Base-by-base conservation (phyloP, 37 sponge, comb jelly and placozoan species). In the Amphimedon queenslandica region DNA sequence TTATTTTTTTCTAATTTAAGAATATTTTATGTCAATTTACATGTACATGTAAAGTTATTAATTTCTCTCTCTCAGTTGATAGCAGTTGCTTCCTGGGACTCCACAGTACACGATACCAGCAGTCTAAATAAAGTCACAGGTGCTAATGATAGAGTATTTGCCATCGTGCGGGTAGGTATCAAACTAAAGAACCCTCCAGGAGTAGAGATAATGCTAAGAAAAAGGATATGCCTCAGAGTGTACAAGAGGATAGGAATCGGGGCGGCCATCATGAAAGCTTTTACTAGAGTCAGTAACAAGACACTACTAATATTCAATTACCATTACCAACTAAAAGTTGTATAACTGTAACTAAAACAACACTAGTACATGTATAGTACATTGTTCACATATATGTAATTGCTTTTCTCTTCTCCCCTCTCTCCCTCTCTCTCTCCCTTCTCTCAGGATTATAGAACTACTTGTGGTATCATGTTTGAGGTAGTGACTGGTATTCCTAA, bases 1-100 rank as follows among this genome's bases (percentile, higher is more conserved):
- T n/a, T n/a, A n/a, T n/a, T n/a, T n/a, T n/a, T n/a, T n/a, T n/a
- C n/a, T n/a, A n/a, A n/a, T n/a, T n/a, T n/a, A n/a, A n/a, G n/a
- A n/a, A n/a, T n/a, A n/a, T n/a, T n/a, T n/a, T n/a, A n/a, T n/a
- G n/a, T n/a, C n/a, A n/a, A n/a, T n/a, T n/a, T n/a, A n/a, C n/a
- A n/a, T n/a, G n/a, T n/a, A n/a, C n/a, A n/a, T n/a, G n/a, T n/a
- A n/a, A n/a, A n/a, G n/a, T n/a, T n/a, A n/a, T n/a, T n/a, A n/a
- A n/a, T n/a, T n/a, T n/a, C n/a, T n/a, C n/a, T n/a, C n/a, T n/a
- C n/a, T n/a, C 53, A 47, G 53, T 13, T 13, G 8, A 47, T 47
- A 20, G 90, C 81, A 10, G 73, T 69, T 20, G 89, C 87, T 35
- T 94, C 99, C 38, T 97, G 99, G 99, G 99, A 97, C 83, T 87